A percentile compares a stretch with the other conserved stretches of the same genome.
phyloP scores from a whole-genome alignment of 2,888 invertebrate genomes.

The Philopedon plagiatum region DNA sequence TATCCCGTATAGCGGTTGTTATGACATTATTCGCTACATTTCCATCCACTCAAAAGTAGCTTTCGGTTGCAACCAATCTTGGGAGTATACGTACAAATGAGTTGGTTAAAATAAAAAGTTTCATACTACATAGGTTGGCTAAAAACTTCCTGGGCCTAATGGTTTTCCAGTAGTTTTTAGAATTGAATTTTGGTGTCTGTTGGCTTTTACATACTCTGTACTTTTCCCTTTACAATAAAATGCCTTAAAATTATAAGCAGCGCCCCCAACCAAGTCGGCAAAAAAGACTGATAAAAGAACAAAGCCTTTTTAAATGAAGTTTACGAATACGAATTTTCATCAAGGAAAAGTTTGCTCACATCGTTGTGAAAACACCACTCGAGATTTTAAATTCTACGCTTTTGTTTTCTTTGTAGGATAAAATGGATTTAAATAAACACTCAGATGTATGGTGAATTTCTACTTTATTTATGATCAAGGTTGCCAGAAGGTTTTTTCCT shows the following conservation, averaged over 20 bases:
- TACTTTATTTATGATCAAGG: not conserved
- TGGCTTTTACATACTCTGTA: not conserved
- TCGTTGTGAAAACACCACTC: not conserved
- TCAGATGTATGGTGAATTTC: constrained; percentile 11
- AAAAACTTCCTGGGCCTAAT: no score
- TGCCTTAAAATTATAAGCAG: not conserved
- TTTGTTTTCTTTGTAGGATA: constrained; percentile 29
- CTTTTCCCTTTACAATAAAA: not conserved
- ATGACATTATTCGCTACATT: no score
- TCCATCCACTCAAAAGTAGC: no score
- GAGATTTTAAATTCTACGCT: constrained; percentile 12
- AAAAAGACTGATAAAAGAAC: not conserved
- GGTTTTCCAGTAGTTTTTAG: no score
- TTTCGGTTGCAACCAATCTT: no score
- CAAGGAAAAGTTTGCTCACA: not conserved
- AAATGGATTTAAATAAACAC: constrained; percentile 34
- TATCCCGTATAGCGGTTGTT: no score
- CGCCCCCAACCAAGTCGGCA: not conserved
- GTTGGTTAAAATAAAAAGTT: no score
- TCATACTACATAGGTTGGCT: no score
- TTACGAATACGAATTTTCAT: constrained; percentile 5
- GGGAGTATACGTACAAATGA: no score
- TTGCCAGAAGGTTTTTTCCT: not conserved
- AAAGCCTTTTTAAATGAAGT: constrained; percentile 5
- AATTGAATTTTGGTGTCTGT: no score